Evolutionary conservation across 2,888 invertebrate genomes (phyloP), one percentile per base, ranked within the genome.

Genomic region (Agrotis ipsilon): DNA sequence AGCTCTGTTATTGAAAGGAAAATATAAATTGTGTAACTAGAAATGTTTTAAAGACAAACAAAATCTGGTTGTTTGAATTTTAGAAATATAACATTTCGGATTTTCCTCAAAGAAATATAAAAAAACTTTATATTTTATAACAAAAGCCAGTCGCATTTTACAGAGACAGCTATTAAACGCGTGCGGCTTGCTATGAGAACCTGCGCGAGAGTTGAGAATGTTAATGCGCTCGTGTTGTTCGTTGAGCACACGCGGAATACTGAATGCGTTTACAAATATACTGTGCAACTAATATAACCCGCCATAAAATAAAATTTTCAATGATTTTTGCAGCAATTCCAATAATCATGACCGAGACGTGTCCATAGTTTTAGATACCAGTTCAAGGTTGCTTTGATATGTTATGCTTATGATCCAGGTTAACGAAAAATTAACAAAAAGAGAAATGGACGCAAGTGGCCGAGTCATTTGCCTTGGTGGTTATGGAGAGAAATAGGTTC

Each of bases 161-260:
- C 86, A 79, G 82, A 83, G 81, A 80, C 86, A 81, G 71, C 84
- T 85, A 86, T 85, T 83, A 88, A 86, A 87, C 88, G 87, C 88
- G 88, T 87, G 90, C 88, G 89, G 84, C 86, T 86, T 83, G 90
- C 92, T 92, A 93, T 94, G 95, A 94, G 95, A 94, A 94, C 94
- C 88, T 82, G 87, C 90, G 92, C 90, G 88, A 91, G 93, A 93
- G 91, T 84, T 81, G 91, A 87, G 95, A 95, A 95, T 95, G 91
- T 91, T 94, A 95, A 96, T 95, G 92, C 88, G 92, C 88, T 94
- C 95, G 95, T 95, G 95, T 94, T 90, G 92, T 89, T 85, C 85
- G 78, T 75, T 85, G 92, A 87, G 90, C 93, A 89, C 90, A 86
- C 89, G 89, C 90, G 86, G 95, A 92, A 94, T 95, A 94, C 92